Evolutionary conservation across 2,888 invertebrate species (phyloP), one percentile per base, ranked within the genome.

Genomic region (Melolontha melolontha): DNA sequence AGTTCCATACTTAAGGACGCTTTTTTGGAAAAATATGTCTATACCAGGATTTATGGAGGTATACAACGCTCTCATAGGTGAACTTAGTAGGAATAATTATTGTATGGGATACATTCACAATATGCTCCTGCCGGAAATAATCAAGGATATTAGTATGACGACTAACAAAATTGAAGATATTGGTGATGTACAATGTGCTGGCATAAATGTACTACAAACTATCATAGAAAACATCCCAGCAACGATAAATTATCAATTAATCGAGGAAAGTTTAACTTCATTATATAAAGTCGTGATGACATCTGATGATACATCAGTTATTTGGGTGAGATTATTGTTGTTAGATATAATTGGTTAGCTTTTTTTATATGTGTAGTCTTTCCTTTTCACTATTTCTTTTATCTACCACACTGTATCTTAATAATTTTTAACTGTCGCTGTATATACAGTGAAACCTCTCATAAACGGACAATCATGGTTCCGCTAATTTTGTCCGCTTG

Each of bases 91-190:
- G 41, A 66, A 67, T 44, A 59, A 16, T 41, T 51, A 66, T 10
- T 71, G 70, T 34, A 59, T 59, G n/a, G 66, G 68, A n/a, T 70
- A 64, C 40, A 63, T 72, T 5, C 70, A 72, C 47, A 57, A 62
- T n/a, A 68, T 66, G n/a, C 70, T 73, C 34, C 44, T 73, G 10
- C 72, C 73, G 2, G 64, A 72, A 54, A 69, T 73, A 16, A 57
- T 66, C 8, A 70, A 70, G 49, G 64, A 67, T 41, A 68, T 71
- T 22, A 69, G 66, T 49, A 63, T 22, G 12, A 52, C 55, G 0
- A 50, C 59, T 5, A 67, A 69, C 22, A 67, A 47, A 41, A 50
- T 40, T 14, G 54, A 63, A 27, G 57, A 66, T 47, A 62, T 70
- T 1, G 64, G 42, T n/a, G 70, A 73, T 51, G 67, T 55, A 10